phyloP scores from a whole-genome alignment of 37 sponge, comb jelly and placozoan genomes.

The Halisarca cf. caerulea region DNA sequence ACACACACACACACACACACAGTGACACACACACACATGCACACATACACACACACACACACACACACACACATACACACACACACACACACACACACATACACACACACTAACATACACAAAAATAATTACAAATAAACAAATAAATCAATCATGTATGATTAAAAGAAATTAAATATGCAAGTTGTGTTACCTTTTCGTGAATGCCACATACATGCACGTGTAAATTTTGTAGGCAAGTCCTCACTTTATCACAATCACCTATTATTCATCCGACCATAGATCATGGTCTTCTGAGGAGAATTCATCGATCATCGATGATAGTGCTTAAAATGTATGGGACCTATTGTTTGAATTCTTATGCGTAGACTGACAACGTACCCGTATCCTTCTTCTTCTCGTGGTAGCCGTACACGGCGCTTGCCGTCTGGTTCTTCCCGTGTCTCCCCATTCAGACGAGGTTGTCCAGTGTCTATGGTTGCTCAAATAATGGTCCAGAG shows the following conservation, averaged over 20 bases:
- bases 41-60: constrained; percentile 29
- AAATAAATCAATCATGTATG: constrained; percentile 71
- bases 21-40: constrained; percentile 40
- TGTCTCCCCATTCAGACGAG: constrained; percentile 96
- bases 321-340: too few relatives aligned
- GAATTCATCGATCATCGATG: not conserved
- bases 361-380: not conserved
- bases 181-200: too few relatives aligned
- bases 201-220: constrained; percentile 7
- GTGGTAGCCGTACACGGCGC: constrained; percentile 91
- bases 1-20: constrained; percentile 47
- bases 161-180: too few relatives aligned
- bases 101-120: constrained; percentile 42
- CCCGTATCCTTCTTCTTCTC: constrained; percentile 82
- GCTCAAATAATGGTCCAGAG: too few relatives aligned
- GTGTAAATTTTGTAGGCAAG: too few relatives aligned
- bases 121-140: constrained; percentile 78
- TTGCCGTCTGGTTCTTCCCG: constrained; percentile 89
- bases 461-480: too few relatives aligned
- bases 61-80: constrained; percentile 24
- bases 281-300: not conserved
- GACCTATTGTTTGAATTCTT: too few relatives aligned
- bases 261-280: too few relatives aligned
- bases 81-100: not conserved
- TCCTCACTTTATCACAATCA: too few relatives aligned